Conservation (phyloP, 2,888 invertebrate species). For the Biston stratarius region DNA sequence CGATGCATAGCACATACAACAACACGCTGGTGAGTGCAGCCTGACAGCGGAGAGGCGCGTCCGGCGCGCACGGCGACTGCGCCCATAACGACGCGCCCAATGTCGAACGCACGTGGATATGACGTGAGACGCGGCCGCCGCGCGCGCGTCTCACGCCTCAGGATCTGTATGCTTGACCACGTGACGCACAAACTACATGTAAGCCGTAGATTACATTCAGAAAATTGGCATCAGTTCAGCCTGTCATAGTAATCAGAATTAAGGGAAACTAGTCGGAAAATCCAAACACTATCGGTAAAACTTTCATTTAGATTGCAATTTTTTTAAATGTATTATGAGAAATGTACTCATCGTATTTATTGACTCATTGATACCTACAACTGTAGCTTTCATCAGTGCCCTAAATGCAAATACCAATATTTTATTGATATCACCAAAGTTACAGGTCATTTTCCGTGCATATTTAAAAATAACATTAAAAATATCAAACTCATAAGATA, state of each 20-base stretch:
- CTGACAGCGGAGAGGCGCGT: slow-evolving; percentile 76
- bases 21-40: slow-evolving; percentile 73
- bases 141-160: slow-evolving; percentile 66
- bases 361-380: too few species aligned
- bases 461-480: too few species aligned
- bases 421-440: too few species aligned
- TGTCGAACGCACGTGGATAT: slow-evolving; percentile 47
- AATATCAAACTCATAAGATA: too few species aligned
- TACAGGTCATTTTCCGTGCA: too few species aligned
- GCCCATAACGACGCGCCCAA: slow-evolving; percentile 60
- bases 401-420: too few species aligned
- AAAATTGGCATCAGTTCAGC: neutral
- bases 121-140: slow-evolving; percentile 55
- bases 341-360: too few species aligned
- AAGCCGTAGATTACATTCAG: neutral
- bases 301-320: too few species aligned
- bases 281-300: too few species aligned
- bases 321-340: too few species aligned
- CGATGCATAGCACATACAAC: slow-evolving; percentile 83
- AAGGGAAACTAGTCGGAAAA: too few species aligned
- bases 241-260: neutral
- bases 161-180: slow-evolving; percentile 72
- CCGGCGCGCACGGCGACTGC: slow-evolving; percentile 59
- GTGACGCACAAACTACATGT: slow-evolving; percentile 24
- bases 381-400: too few species aligned